Percentiles rank a stretch among this genome's conserved stretches.
phyloP scores from a whole-genome alignment of 2,797 vertebrate species.

The Danio tinwini region DNA sequence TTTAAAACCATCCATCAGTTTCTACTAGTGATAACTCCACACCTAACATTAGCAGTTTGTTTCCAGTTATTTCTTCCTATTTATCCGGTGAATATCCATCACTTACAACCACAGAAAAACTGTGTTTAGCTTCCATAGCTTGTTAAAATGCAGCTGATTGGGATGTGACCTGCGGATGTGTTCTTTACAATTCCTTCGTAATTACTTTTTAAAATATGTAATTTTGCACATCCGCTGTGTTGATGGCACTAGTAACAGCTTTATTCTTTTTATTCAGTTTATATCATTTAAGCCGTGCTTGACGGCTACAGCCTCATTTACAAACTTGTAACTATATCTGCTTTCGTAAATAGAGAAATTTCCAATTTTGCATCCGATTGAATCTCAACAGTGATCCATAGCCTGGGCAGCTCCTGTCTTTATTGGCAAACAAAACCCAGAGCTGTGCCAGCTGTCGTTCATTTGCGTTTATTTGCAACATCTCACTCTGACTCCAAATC shows the following conservation, averaged over 20 bases:
- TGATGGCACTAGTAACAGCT: not conserved
- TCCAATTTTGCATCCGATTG: not conserved
- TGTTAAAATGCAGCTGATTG: not conserved
- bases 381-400: slow-evolving; percentile 19
- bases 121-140: not conserved
- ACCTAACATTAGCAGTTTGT: not conserved
- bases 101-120: not conserved
- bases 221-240: not conserved
- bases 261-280: not conserved
- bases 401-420: slow-evolving; percentile 33
- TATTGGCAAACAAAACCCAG: slow-evolving; percentile 49
- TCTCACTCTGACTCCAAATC: slow-evolving; percentile 44
- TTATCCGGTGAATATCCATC: not conserved
- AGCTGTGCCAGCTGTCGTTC: slow-evolving; percentile 54
- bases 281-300: not conserved
- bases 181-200: not conserved
- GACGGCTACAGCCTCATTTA: slow-evolving; percentile 20
- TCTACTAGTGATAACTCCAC: slow-evolving; percentile 13
- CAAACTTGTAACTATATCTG: slow-evolving; percentile 31
- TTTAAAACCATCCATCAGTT: not conserved
- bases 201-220: not conserved
- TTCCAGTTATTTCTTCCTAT: not conserved
- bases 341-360: slow-evolving; percentile 20
- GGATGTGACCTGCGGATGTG: not conserved
- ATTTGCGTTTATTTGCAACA: slow-evolving; percentile 42